Conservation (phyloP, 2,797 vertebrate species). For the Morus bassanus region DNA sequence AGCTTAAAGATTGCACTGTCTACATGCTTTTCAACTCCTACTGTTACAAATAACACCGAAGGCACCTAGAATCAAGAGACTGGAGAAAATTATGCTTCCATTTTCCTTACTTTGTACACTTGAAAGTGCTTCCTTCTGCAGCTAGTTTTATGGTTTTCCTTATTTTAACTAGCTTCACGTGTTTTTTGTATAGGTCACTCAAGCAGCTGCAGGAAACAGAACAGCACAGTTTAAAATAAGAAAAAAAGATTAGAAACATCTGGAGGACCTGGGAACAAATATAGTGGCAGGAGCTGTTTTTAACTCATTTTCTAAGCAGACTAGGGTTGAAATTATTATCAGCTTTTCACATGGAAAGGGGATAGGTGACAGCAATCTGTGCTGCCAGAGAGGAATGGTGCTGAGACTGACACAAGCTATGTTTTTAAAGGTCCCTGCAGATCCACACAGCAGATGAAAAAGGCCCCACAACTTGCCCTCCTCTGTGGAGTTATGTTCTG, state of each 20-base stretch:
- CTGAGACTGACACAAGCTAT: neutral
- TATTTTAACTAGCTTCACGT: neutral
- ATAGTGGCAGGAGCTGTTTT: neutral
- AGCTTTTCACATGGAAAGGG: neutral
- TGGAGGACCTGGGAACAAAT: neutral
- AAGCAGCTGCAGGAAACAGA: neutral
- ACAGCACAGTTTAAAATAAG: neutral
- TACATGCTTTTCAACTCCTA: neutral
- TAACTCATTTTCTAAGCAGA: neutral
- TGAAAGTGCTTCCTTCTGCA: neutral
- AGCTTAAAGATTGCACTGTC: neutral
- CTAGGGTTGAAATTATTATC: neutral
- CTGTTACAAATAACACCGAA: neutral
- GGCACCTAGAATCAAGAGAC: neutral
- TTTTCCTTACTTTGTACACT: neutral
- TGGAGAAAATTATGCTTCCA: neutral
- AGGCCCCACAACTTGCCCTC: neutral
- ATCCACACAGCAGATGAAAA: neutral
- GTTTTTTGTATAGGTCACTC: neutral
- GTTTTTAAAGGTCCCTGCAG: neutral
- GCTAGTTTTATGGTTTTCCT: neutral
- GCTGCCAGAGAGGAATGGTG: neutral
- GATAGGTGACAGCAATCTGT: neutral
- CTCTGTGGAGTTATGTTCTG: neutral
- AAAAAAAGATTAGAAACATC: neutral